Evolutionary conservation across 2,797 vertebrate species (phyloP).

Genomic region (Eulemur coronatus): DNA sequence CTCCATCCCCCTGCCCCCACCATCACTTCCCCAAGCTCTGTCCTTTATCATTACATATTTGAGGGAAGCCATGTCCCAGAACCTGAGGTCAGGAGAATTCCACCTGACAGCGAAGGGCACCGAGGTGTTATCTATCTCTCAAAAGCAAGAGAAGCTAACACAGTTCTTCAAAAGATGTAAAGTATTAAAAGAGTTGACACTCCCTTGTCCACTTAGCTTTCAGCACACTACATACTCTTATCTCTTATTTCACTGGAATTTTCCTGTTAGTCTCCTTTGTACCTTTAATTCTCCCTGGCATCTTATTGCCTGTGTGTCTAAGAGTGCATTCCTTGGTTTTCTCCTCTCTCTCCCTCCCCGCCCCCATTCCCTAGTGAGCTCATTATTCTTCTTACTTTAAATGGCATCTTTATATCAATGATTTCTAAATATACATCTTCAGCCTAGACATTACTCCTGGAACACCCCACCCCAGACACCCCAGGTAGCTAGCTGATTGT

Average conservation of each 20-base stretch:
- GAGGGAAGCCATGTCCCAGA: not conserved
- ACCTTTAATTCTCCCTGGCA: not conserved
- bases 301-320: not conserved
- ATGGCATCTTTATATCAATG: not conserved
- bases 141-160: not conserved
- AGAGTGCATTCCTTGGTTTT: not conserved
- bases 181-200: not conserved
- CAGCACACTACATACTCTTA: not conserved
- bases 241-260: not conserved
- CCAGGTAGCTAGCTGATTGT: not conserved
- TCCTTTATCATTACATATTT: not conserved
- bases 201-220: not conserved
- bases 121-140: not conserved
- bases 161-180: not conserved
- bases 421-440: not conserved
- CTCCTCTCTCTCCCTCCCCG: not conserved
- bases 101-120: not conserved
- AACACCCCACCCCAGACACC: not conserved
- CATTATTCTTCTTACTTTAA: not conserved
- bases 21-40: not conserved
- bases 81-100: not conserved
- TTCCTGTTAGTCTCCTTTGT: not conserved
- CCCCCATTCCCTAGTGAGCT: not conserved
- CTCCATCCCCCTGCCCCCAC: fast-evolving
- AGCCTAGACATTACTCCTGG: not conserved